Evolutionary conservation across 2,888 invertebrate genomes (phyloP).

Genomic region (Tineola bisselliella): DNA sequence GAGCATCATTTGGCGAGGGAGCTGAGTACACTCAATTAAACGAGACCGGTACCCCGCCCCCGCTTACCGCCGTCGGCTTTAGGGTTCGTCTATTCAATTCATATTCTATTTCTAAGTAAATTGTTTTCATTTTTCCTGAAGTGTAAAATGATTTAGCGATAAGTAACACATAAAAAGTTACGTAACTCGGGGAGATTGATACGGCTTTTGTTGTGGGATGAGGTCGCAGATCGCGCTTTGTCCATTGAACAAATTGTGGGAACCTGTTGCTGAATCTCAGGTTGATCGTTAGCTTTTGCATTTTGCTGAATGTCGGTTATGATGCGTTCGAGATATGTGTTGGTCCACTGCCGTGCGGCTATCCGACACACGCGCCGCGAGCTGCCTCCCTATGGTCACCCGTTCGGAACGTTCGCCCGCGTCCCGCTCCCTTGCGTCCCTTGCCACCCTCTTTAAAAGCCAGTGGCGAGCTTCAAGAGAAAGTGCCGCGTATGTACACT

Average conservation of each 20-base stretch:
- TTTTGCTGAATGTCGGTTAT: slow-evolving; percentile 5
- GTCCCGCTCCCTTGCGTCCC: slow-evolving; percentile 33
- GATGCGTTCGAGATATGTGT: slow-evolving; percentile 15
- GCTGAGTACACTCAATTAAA: slow-evolving; percentile 66
- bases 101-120: slow-evolving; percentile 3
- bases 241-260: background rate
- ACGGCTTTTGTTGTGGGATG: background rate
- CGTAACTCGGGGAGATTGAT: background rate
- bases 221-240: background rate
- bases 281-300: slow-evolving; percentile 11
- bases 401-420: slow-evolving; percentile 52
- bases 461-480: slow-evolving; percentile 71
- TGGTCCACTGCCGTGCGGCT: background rate
- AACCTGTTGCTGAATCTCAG: slow-evolving; percentile 4
- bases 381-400: slow-evolving; percentile 62
- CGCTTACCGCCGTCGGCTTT: slow-evolving; percentile 19
- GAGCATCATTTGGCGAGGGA: slow-evolving; percentile 61
- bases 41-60: slow-evolving; percentile 25
- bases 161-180: background rate
- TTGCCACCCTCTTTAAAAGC: slow-evolving; percentile 66
- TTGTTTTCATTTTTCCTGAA: background rate
- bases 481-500: slow-evolving; percentile 67
- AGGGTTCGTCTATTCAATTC: slow-evolving; percentile 8
- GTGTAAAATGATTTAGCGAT: background rate
- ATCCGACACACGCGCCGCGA: slow-evolving; percentile 7